Conservation (phyloP, 2,888 invertebrate genomes). For the Punctoribates punctum region DNA sequence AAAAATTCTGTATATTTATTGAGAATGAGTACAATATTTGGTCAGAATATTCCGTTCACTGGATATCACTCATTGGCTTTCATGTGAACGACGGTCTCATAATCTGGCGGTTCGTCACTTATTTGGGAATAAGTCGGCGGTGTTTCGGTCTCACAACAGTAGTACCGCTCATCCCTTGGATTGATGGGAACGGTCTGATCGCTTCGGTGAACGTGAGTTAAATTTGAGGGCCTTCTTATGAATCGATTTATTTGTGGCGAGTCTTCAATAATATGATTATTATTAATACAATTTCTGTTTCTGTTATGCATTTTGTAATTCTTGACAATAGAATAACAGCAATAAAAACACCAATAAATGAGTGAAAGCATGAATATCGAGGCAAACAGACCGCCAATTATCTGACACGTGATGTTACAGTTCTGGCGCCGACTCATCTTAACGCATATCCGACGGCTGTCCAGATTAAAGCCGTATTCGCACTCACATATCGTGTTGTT, state of each 20-base stretch:
- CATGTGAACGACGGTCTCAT: conserved; percentile 15
- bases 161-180: not conserved
- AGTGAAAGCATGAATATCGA: conserved; percentile 42
- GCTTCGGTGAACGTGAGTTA: not conserved
- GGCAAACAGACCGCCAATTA: conserved; percentile 41
- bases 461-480: conserved; percentile 28
- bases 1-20: not conserved
- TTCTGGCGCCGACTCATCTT: conserved; percentile 33
- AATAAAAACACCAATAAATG: conserved; percentile 43
- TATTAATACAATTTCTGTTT: not conserved
- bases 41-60: not conserved
- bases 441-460: conserved; percentile 25
- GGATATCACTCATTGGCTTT: conserved; percentile 4
- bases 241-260: not conserved
- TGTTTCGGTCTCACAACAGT: not conserved
- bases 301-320: conserved; percentile 34
- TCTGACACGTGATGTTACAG: conserved; percentile 42
- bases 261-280: not conserved
- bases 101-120: conserved; percentile 15
- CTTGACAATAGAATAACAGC: conserved; percentile 41
- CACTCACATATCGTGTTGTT: conserved; percentile 43
- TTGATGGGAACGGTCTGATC: no score
- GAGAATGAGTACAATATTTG: not conserved
- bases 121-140: conserved; percentile 21
- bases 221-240: not conserved